These are phyloP conservation scores for Pterocles burchelli DNA, from an alignment of 2,113 vertebrate genomes.

Conservation along the genomic window DNA sequence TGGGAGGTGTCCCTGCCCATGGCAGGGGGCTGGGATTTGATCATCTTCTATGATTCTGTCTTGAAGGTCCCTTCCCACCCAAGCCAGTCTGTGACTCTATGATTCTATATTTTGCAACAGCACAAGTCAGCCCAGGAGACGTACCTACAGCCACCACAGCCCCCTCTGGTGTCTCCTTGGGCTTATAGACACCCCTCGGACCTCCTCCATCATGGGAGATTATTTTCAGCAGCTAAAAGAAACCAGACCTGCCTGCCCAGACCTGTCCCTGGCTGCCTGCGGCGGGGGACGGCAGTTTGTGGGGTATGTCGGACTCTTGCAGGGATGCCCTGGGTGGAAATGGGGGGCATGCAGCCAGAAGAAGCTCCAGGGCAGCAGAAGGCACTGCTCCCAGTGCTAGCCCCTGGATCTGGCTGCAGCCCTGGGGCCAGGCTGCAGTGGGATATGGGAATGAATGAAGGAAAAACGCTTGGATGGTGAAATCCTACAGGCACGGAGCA, in stretches of 20 bases:
- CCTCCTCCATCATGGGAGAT: neutral
- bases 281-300: neutral
- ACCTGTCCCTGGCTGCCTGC: neutral
- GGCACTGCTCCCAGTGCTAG: neutral
- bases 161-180: neutral
- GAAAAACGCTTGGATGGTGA: neutral
- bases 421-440: too few relatives aligned
- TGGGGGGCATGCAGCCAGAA: fast-evolving
- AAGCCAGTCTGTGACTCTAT: too few relatives aligned
- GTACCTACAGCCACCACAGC: neutral
- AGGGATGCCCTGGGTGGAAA: neutral
- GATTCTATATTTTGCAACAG: too few relatives aligned
- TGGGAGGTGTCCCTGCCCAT: too few relatives aligned
- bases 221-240: neutral
- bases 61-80: too few relatives aligned
- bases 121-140: neutral
- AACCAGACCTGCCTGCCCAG: neutral
- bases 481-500: fast-evolving
- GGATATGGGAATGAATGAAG: neutral
- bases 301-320: neutral
- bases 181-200: neutral
- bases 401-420: fast-evolving
- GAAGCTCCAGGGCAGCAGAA: neutral
- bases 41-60: too few relatives aligned
- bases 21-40: too few relatives aligned